Base-by-base conservation (phyloP, 1,140 invertebrate genomes). In the Mercenaria mercenaria region DNA sequence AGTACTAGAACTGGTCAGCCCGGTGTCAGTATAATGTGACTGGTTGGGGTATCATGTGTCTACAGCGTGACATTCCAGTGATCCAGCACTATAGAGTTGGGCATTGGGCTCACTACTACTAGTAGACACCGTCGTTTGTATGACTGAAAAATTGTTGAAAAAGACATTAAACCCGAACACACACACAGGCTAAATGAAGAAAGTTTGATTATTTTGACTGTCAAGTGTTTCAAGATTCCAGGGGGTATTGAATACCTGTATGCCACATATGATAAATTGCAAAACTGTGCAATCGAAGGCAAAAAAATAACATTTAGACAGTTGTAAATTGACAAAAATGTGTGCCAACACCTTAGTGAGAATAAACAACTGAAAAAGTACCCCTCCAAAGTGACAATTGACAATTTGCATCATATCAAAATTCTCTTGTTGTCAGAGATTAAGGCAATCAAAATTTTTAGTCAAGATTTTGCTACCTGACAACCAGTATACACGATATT, bases 381-480 rank as follows among this genome's bases (percentile, higher is more conserved):
- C 37, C 37, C 6, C 32, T 56, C 23, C 41, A 37, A 34, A 32
- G 47, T 50, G 47, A 79, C 47, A 37, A 79, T 79, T 41, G 10
- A 32, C 76, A 32, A 77, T 77, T 52, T 56, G 50, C 47, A 79
- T 79, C 32, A 37, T 79, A 79, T 79, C 76, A 79, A 79, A 56
- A 79, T 79, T 79, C 76, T 29, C 4, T 8, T 23, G 76, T 79
- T 37, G 76, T 56, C 23, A 20, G 20, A 37, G 76, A 79, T 79
- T 79, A 79, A 52, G 26, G 47, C 76, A 52, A 79, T 56, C 76
- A 79, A 79, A 79, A 79, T 52, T 79, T 47, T 79, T 79, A 59
- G 50, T 56, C 26, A 1, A 56, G 50, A 59, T 56, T 56, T 56
- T 34, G 47, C 43, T 79, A 52, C 76, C 76, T 79, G 37, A 56